Evolutionary conservation across 2,888 invertebrate species (phyloP), one percentile per base, ranked within the genome.

Genomic region (Noctua janthina): DNA sequence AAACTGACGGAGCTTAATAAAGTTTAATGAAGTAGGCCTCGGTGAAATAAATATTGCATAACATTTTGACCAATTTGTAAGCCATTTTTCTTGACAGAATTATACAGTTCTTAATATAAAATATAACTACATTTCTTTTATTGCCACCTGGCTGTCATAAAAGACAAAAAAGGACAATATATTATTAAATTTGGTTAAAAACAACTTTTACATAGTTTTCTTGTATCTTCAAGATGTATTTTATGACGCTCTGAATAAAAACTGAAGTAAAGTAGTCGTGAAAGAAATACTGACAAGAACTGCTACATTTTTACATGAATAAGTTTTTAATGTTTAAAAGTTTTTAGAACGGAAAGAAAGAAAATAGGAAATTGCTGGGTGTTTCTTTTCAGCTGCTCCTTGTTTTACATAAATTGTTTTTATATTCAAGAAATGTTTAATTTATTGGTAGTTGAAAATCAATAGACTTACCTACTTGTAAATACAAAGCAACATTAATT

Each of bases 141-240:
- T 46, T 74, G 1, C 46, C 77, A 82, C 49, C 76, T 71, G 62
- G 69, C 62, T 59, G 49, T 64, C 76, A 43, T 76, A 66, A 66
- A 68, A 54, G 5, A 68, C 51, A 79, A 83, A 68, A 76, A 74
- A 2, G 23, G 23, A 4, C 39, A n/a, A 75, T 70, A 73, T 78
- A 78, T 78, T 83, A 76, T 68, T 79, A 59, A 87, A 83, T 71
- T 74, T 83, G 74, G 79, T 71, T 69, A 68, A 83, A 79, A 87
- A 74, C 35, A 3, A 35, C 51, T 66, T 76, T 35, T 49, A 67
- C 64, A 35, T 64, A 68, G 62, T 49, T 79, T 79, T 83, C 62
- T 83, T 79, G 70, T 43, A 23, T 13, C 11, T 13, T 39, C n/a
- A 83, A 74, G 51, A 76, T 62, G 51, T 35, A 11, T 62, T 74